phyloP scores from a whole-genome alignment of 2,888 invertebrate genomes.

The Nymphalis c-album region DNA sequence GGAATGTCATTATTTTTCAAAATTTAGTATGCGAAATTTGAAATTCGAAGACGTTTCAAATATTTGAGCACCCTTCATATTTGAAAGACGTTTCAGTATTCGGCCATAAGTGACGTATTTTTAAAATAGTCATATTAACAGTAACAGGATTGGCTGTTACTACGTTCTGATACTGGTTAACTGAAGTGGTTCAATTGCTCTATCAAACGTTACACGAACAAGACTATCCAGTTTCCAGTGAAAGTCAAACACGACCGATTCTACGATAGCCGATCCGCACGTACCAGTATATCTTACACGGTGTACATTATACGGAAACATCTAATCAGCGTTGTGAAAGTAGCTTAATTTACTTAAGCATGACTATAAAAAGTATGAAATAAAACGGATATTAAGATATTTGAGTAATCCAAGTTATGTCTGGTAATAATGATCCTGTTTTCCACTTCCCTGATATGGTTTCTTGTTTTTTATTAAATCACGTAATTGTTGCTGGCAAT shows the following conservation, averaged over 20 bases:
- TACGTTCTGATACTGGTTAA: background rate
- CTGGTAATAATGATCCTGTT: too few relatives aligned
- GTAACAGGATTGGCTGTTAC: background rate
- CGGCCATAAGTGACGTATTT: background rate
- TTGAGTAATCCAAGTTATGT: too few relatives aligned
- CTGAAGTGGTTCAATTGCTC: constrained; percentile 32
- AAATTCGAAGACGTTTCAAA: too few relatives aligned
- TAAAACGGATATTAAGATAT: too few relatives aligned
- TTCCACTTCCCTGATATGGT: too few relatives aligned
- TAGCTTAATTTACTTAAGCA: constrained; percentile 8
- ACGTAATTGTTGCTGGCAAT: too few relatives aligned
- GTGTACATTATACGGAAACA: constrained; percentile 27
- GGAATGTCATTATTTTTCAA: too few relatives aligned
- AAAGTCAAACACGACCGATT: constrained; percentile 41
- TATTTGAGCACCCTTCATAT: too few relatives aligned
- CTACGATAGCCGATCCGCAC: constrained; percentile 39
- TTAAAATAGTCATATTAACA: background rate
- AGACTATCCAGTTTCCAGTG: constrained; percentile 42
- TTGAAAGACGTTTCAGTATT: too few relatives aligned
- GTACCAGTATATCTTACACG: constrained; percentile 21
- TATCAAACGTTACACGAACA: constrained; percentile 29
- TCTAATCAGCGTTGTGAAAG: constrained; percentile 25
- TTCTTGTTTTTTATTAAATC: too few relatives aligned
- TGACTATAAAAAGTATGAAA: background rate
- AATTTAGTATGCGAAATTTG: too few relatives aligned